Evolutionary conservation across 2,797 vertebrate genomes (phyloP), one percentile per base, ranked within the genome.

Genomic region (Brachymystax lenok): DNA sequence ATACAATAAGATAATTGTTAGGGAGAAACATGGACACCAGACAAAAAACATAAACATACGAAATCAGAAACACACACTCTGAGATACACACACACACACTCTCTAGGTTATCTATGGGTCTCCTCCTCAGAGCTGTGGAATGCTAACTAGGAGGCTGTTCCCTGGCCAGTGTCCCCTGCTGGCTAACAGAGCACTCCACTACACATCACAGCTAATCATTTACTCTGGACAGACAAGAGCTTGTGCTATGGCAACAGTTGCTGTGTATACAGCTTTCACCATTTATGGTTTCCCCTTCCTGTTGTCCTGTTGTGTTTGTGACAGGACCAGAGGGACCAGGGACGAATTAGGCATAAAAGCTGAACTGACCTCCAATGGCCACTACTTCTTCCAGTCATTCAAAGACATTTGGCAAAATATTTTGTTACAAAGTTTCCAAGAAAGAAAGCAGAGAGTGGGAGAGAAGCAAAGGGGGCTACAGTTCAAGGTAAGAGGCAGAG

Each of bases 401-500:
- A n/a, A 33, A 21, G 61, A 66, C 61, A 67, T 50, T 33, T 7
- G 30, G 66, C 16, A 30, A 19, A 76, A 74, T 50, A 56, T 56
- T 17, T 66, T 19, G 80, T 79, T 21, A 21, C 24, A 63, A 2
- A 4, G 21, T 54, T 77, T 83, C 54, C 73, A 35, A 40, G 13
- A 40, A 7, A 28, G 56, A 71, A 33, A 79, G 12, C 56, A 79
- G 12, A 54, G 56, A 85, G 82, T 76, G 79, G 88, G 86, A 87
- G 86, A 82, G 74, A 68, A 77, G 81, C 17, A 40, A 52, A 30
- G 56, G 59, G 80, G 88, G 89, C 86, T 79, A 88, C 74, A 83
- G 88, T 86, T 91, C 91, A 91, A 89, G 87, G 87, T 46, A 21
- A n/a, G 88, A 89, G 80, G 89, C 88, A 88, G 86, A 83, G 56